phyloP scores from a whole-genome alignment of 1,140 invertebrate genomes.

The Zaprionus taronus region DNA sequence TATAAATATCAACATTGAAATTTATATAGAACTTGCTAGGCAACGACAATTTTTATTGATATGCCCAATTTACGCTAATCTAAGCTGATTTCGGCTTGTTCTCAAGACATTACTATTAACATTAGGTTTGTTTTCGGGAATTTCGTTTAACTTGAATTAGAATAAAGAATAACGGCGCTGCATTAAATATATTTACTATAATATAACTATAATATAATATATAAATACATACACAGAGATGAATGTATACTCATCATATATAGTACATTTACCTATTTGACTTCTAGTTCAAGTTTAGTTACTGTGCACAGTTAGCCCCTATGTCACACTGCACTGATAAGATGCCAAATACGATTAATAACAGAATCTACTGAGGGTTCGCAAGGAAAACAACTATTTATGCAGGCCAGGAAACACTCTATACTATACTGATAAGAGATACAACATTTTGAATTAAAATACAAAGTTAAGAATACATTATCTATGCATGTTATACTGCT shows the following conservation, averaged over 20 bases:
- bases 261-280: neutral
- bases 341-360: constrained; percentile 1
- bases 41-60: neutral
- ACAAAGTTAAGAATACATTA: neutral
- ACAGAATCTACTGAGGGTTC: neutral
- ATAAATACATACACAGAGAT: no score
- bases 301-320: neutral
- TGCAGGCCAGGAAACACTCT: neutral
- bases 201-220: neutral
- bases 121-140: neutral
- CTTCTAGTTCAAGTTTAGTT: neutral
- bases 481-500: no score
- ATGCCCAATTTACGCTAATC: constrained; percentile 8
- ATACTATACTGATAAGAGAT: neutral
- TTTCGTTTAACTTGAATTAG: neutral
- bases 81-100: neutral
- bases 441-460: neutral
- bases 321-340: constrained; percentile 13
- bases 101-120: neutral
- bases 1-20: neutral
- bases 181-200: neutral
- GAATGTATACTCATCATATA: neutral
- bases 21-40: neutral
- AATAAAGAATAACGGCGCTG: neutral
- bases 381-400: neutral